phyloP scores from a whole-genome alignment of 2,113 vertebrate genomes.

The Brachypteracias leptosomus region DNA sequence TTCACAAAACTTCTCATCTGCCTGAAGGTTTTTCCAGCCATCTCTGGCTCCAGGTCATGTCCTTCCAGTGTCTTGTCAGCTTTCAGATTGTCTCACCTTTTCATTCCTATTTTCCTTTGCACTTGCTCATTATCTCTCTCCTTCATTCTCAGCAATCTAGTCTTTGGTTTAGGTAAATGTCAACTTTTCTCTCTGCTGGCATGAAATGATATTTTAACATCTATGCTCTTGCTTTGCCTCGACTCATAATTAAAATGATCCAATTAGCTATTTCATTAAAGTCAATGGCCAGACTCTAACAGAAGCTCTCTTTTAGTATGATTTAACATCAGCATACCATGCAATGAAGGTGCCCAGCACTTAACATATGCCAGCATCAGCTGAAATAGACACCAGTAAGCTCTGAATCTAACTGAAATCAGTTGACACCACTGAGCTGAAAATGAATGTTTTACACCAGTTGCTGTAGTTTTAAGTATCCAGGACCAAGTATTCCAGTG shows the following conservation, averaged over 20 bases:
- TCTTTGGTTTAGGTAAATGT: constrained; percentile 56
- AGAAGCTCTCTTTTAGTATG: not conserved
- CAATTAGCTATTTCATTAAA: constrained; percentile 47
- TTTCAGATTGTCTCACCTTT: constrained; percentile 54
- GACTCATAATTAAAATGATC: constrained; percentile 42
- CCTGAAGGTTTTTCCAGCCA: not conserved
- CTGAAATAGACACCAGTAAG: not conserved
- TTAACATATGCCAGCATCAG: not conserved
- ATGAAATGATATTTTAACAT: constrained; percentile 58
- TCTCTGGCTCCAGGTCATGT: constrained; percentile 5
- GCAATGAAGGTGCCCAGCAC: not conserved
- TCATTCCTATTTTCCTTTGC: constrained; percentile 26
- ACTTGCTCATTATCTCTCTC: constrained; percentile 46
- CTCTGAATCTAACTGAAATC: not conserved
- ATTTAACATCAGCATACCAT: constrained; percentile 8
- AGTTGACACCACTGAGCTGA: not conserved
- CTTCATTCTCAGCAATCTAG: constrained; percentile 44
- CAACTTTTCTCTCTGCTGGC: constrained; percentile 39
- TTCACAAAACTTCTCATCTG: not conserved
- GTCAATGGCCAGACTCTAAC: not conserved
- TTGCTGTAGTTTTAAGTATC: not conserved
- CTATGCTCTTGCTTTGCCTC: constrained; percentile 25
- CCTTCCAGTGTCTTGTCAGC: constrained; percentile 40
- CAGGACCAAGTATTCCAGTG: not conserved
- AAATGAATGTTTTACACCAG: not conserved